Conservation (phyloP, 2,797 vertebrate genomes). For the Lithobates pipiens region DNA sequence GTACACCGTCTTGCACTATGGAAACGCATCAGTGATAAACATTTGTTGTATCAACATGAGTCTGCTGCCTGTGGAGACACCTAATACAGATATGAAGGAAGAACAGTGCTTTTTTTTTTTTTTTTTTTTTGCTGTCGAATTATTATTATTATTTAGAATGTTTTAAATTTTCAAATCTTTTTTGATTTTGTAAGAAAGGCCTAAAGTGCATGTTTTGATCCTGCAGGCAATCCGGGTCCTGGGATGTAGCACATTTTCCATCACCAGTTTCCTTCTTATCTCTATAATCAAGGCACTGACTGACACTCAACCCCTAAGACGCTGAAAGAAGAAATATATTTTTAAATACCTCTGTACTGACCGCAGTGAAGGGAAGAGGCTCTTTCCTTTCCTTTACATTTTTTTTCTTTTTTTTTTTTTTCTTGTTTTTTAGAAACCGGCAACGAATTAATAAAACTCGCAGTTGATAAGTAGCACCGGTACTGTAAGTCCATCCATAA, state of each 20-base stretch:
- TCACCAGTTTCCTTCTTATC: not conserved
- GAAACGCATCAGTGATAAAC: conserved; percentile 65
- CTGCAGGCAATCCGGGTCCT: conserved; percentile 3
- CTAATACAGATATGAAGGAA: conserved; percentile 53
- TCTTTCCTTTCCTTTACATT: not conserved
- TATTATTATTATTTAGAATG: not conserved
- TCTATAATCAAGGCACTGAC: not conserved
- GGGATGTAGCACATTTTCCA: not conserved
- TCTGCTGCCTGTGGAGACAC: conserved; percentile 61
- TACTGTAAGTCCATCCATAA: not conserved
- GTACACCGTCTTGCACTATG: conserved; percentile 65
- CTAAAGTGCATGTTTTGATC: conserved; percentile 9
- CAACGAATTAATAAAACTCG: conserved; percentile 14
- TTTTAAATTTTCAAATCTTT: not conserved
- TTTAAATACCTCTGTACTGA: not conserved
- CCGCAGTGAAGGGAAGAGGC: not conserved
- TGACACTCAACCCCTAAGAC: not conserved
- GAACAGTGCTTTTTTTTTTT: not conserved
- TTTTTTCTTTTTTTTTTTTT: too few species aligned
- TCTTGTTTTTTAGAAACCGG: not conserved
- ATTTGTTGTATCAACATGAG: conserved; percentile 77
- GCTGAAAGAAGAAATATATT: not conserved
- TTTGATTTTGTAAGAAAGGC: conserved; percentile 44
- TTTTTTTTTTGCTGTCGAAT: not conserved
- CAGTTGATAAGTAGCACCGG: not conserved